Conservation (phyloP, 2,113 vertebrate species). For the Phyllostomus discolor region DNA sequence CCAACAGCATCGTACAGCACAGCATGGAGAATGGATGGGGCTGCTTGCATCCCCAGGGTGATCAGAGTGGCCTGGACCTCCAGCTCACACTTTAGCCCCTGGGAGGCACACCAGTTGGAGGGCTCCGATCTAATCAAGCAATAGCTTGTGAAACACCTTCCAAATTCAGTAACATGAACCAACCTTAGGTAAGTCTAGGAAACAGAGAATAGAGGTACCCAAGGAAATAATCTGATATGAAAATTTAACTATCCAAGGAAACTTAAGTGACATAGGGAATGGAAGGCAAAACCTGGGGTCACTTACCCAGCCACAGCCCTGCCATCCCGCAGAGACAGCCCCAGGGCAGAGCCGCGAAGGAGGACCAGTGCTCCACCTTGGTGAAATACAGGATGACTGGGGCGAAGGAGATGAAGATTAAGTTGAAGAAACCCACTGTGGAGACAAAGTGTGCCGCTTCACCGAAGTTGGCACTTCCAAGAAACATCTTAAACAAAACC, state of each 20-base stretch:
- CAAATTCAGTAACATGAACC: not conserved
- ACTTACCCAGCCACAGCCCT: slow-evolving; percentile 94
- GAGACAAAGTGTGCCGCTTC: slow-evolving; percentile 97
- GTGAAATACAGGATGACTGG: slow-evolving; percentile 96
- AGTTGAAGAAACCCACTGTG: slow-evolving; percentile 97
- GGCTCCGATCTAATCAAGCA: not conserved
- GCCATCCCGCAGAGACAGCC: slow-evolving; percentile 97
- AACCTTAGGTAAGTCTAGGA: not conserved
- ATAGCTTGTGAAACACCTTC: not conserved
- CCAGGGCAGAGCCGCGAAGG: slow-evolving; percentile 94
- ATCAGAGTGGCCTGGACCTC: not conserved
- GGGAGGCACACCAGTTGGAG: not conserved
- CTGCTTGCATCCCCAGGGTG: not conserved
- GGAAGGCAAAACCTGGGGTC: accelerated
- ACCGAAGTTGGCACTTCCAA: slow-evolving; percentile 95
- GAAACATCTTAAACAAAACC: slow-evolving; percentile 99
- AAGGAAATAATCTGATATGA: not conserved
- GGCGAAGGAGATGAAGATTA: slow-evolving; percentile 96
- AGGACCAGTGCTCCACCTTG: slow-evolving; percentile 96
- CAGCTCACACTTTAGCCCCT: not conserved
- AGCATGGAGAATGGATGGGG: not conserved
- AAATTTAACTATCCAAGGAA: not conserved
- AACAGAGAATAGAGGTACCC: not conserved
- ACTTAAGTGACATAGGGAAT: not conserved
- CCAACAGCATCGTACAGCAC: no score